Conservation (phyloP, 1,140 invertebrate genomes). For the Sarcophaga bullata region DNA sequence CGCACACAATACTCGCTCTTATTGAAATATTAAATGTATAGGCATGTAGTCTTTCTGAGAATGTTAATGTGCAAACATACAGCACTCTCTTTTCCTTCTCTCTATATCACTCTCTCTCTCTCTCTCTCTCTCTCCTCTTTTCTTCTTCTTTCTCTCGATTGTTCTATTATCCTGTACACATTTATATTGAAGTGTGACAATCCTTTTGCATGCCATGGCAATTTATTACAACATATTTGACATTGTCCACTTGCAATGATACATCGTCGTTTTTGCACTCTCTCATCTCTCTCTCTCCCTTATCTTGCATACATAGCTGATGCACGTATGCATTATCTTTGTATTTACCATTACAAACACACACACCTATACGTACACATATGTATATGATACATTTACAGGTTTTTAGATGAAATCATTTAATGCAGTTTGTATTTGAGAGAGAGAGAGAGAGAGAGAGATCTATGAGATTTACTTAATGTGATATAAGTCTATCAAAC, state of each 20-base stretch:
- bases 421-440: background rate
- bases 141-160: background rate
- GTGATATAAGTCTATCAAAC: too few species aligned
- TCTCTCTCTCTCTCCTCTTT: background rate
- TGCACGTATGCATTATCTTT: too few species aligned
- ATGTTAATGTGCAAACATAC: background rate
- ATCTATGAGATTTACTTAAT: too few species aligned
- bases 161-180: background rate
- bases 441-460: too few species aligned
- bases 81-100: background rate
- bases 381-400: background rate
- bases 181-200: conserved; percentile 11
- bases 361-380: background rate
- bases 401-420: background rate
- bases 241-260: background rate
- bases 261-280: background rate
- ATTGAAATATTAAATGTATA: too few species aligned
- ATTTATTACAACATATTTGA: conserved; percentile 15
- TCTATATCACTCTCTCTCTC: too few species aligned
- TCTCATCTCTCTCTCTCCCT: too few species aligned
- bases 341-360: background rate
- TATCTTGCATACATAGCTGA: too few species aligned
- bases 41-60: background rate
- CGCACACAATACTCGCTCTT: too few species aligned
- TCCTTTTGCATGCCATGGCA: background rate